Conservation (phyloP, 2,888 invertebrate genomes). For the Nymphalis polychloros region DNA sequence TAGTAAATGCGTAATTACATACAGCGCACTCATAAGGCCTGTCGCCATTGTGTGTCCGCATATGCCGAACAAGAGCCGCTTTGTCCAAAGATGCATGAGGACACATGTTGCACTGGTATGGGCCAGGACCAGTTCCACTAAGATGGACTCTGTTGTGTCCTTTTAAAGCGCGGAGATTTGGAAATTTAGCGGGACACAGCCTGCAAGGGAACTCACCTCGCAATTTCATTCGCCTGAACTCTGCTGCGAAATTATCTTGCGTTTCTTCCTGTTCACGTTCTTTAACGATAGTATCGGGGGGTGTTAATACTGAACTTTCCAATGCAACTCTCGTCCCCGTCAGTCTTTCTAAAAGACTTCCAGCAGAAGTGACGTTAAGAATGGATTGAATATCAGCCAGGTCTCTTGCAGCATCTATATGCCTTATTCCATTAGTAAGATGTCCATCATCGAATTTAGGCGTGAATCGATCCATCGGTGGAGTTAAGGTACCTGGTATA, state of each 20-base stretch:
- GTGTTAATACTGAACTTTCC: constrained; percentile 71
- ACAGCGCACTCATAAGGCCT: constrained; percentile 96
- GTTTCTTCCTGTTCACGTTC: constrained; percentile 84
- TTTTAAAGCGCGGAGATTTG: constrained; percentile 93
- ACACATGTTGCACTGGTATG: constrained; percentile 96
- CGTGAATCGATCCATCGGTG: constrained; percentile 71
- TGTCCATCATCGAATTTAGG: constrained; percentile 71
- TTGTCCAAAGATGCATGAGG: constrained; percentile 94
- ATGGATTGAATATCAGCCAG: constrained; percentile 93
- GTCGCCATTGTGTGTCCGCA: constrained; percentile 97
- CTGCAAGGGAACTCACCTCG: constrained; percentile 95
- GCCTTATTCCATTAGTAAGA: constrained; percentile 66
- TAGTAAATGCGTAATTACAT: constrained; percentile 98
- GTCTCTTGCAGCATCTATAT: constrained; percentile 85
- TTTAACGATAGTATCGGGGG: constrained; percentile 67
- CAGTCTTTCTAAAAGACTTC: constrained; percentile 84
- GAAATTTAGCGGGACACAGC: constrained; percentile 92
- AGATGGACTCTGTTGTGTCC: constrained; percentile 94
- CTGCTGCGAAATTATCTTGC: constrained; percentile 91
- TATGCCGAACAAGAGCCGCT: constrained; percentile 93
- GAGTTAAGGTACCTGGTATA: constrained; percentile 72
- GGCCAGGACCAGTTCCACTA: constrained; percentile 87
- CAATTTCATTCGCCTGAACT: constrained; percentile 93
- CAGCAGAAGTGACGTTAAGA: constrained; percentile 87
- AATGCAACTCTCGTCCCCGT: constrained; percentile 70